Conservation (phyloP, 2,797 vertebrate species). For the Ciconia nigra region DNA sequence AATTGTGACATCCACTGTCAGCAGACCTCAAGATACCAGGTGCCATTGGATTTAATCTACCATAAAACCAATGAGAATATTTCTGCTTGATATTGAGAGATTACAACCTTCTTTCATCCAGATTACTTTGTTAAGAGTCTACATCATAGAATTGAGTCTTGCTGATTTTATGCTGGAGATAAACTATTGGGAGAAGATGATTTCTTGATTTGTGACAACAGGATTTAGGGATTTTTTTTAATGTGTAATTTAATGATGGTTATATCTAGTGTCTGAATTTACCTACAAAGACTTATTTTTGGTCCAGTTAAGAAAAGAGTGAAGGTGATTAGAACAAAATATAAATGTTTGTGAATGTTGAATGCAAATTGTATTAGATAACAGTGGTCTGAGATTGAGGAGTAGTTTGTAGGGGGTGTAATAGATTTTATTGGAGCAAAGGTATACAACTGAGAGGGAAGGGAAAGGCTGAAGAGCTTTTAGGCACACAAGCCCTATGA, state of each 20-base stretch:
- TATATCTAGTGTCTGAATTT: constrained; percentile 24
- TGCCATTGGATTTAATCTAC: constrained; percentile 58
- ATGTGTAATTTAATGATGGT: constrained; percentile 30
- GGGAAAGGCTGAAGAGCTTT: not conserved
- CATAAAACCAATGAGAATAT: constrained; percentile 61
- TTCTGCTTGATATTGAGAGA: constrained; percentile 55
- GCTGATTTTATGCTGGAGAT: constrained; percentile 70
- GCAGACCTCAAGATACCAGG: constrained; percentile 40
- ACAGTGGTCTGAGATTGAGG: not conserved
- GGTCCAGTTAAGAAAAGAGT: not conserved
- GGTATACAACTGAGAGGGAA: not conserved
- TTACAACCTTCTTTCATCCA: constrained; percentile 59
- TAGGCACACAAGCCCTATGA: not conserved
- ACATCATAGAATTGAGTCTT: constrained; percentile 72
- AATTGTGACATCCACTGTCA: constrained; percentile 54
- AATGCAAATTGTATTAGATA: not conserved
- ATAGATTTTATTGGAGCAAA: not conserved
- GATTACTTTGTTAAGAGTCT: constrained; percentile 75
- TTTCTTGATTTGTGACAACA: constrained; percentile 44
- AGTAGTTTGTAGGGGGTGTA: not conserved
- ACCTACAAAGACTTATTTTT: constrained; percentile 35
- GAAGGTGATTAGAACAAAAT: not conserved
- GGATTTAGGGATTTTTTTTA: constrained; percentile 35
- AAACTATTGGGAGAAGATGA: constrained; percentile 73
- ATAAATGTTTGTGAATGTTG: not conserved